Base-by-base conservation (phyloP, 2,888 invertebrate species). In the Polylopha cassiicola region DNA sequence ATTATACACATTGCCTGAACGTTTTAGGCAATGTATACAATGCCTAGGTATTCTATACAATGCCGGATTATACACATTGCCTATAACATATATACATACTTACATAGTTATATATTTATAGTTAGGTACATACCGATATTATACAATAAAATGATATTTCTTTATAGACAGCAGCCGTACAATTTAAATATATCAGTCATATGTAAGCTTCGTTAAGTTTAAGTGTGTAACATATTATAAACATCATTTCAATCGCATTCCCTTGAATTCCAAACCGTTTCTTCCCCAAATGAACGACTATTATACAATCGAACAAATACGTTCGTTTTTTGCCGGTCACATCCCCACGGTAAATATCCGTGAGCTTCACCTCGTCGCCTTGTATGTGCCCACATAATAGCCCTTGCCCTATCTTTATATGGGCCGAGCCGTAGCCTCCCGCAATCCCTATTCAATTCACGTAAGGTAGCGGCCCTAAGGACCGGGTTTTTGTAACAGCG, bases 401-500 rank as follows among this genome's bases (percentile, higher is more conserved):
- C 77, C 78, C 78, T 73, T 73, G 81, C 80, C 79, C 81, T 73
- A 80, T 78, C 84, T 82, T 73, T 79, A 84, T 81, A 84, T 82
- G 84, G 84, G 82, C 73, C 82, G 82, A 69, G 77, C 78, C 75
- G 82, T 81, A 82, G 74, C 65, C 75, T 78, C 76, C 73, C 72
- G 79, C 79, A 70, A 79, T 82, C 78, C 77, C 76, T 80, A 85
- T 85, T 82, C 85, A 81, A 72, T 75, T 70, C 85, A 84, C 85
- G 85, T 81, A 81, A 84, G 81, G 82, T 84, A 84, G 85, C 85
- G 84, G 85, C 85, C 79, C 77, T 74, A 76, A 74, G 85, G 81
- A 84, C 73, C 82, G 78, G 85, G 81, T 84, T 84, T 82, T 84
- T 84, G 80, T 84, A 77, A 81, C 81, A 78, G 75, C 75, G 81